phyloP scores from a whole-genome alignment of 2,113 vertebrate genomes.

The Himantopus leucocephalus region DNA sequence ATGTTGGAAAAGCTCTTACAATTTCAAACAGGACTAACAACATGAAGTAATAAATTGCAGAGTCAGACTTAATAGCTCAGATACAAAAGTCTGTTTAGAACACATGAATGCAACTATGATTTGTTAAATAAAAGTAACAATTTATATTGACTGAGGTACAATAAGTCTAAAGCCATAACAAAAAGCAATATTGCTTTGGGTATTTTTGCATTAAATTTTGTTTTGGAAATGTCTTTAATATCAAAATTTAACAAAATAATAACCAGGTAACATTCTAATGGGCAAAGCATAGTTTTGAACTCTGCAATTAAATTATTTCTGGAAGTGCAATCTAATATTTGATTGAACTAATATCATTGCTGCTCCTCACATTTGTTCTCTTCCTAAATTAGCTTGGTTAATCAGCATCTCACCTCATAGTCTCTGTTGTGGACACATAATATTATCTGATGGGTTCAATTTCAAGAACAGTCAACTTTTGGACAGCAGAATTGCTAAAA shows the following conservation, averaged over 20 bases:
- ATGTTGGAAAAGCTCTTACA: neutral
- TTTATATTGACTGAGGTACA: neutral
- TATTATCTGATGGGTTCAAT: neutral
- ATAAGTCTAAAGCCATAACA: neutral
- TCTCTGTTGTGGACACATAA: neutral
- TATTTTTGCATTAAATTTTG: neutral
- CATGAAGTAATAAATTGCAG: neutral
- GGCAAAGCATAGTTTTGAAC: neutral
- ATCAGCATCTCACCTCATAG: neutral
- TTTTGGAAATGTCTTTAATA: neutral
- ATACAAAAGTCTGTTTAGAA: neutral
- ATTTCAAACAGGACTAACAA: neutral
- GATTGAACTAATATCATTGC: neutral
- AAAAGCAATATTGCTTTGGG: neutral
- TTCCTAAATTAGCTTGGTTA: slow-evolving; percentile 27
- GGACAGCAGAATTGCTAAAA: neutral
- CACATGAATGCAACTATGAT: neutral
- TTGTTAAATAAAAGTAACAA: neutral
- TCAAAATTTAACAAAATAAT: neutral
- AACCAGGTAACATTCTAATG: neutral
- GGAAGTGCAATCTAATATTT: neutral
- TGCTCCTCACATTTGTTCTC: neutral
- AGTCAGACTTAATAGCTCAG: neutral
- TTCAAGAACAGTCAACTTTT: slow-evolving; percentile 12
- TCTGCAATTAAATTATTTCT: slow-evolving; percentile 13